Conservation (phyloP, 2,113 vertebrate genomes). For the Equus quagga region DNA sequence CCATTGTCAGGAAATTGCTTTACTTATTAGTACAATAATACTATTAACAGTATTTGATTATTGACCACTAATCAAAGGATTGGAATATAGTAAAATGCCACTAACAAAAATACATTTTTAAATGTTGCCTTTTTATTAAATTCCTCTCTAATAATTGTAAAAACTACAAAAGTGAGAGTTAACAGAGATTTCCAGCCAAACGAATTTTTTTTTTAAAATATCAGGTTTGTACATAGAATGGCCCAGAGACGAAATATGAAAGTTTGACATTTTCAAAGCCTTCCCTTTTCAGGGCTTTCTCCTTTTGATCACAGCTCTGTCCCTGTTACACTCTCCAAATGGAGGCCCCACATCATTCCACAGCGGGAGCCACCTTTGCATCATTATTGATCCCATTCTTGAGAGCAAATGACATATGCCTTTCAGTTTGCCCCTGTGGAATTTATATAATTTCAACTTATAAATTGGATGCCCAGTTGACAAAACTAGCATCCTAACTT, state of each 20-base stretch:
- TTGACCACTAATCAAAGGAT: conserved; percentile 18
- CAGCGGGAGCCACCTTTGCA: background rate
- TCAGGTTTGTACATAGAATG: background rate
- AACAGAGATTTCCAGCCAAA: background rate
- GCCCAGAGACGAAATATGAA: background rate
- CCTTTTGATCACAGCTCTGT: background rate
- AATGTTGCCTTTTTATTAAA: background rate
- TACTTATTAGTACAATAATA: background rate
- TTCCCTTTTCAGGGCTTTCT: background rate
- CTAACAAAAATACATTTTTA: background rate
- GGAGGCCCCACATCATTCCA: background rate
- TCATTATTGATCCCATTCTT: conserved; percentile 18
- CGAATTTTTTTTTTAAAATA: background rate
- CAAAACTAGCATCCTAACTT: conserved; percentile 12
- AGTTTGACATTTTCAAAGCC: background rate
- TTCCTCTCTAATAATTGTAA: background rate
- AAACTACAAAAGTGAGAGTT: background rate
- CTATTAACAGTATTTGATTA: background rate
- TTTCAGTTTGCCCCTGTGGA: conserved; percentile 23
- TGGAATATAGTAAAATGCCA: background rate
- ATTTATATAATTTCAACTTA: conserved; percentile 13
- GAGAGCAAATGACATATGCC: conserved; percentile 12
- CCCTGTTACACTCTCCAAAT: background rate
- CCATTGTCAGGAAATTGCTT: background rate
- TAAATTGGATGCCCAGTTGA: background rate